Evolutionary conservation across 2,797 vertebrate species (phyloP), one percentile per base, ranked within the genome.

Genomic region (Necrosyrtes monachus): DNA sequence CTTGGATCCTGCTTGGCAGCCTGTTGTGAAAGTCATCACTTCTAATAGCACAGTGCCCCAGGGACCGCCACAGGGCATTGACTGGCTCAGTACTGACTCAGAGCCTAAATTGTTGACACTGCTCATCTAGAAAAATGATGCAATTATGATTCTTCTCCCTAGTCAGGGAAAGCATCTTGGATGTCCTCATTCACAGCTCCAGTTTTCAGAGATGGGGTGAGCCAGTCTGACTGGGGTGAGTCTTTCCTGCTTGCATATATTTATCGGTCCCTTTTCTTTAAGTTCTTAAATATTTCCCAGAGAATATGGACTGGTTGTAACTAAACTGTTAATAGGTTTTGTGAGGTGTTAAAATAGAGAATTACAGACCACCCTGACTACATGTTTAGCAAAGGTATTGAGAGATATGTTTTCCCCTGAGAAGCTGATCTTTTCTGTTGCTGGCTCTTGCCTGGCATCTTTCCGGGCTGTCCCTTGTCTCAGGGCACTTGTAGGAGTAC

Each of bases 11-110:
- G 68, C 84, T 77, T 35, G 3, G 65, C 76, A 90, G 81, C 64
- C 87, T 62, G 56, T 72, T 94, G 96, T 86, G 85, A 94, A 91
- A 96, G 62, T 92, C 94, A 85, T 95, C 91, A 78, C 62, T 91
- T 84, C 64, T 83, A 83, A 88, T 57, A 78, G 91, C 54, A 13
- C 37, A 13, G 85, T 75, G 87, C 89, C 84, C 79, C 63, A 12
- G 96, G 82, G 96, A 81, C 79, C 1, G 4, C n/a, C 0, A 8
- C 81, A 20, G 81, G 85, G 94, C 91, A 92, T 9, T 46, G 75
- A 16, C 15, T 43, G 94, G 51, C 79, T 94, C 81, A 6, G 75
- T 5, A 39, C 94, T 95, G 88, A 91, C 86, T 96, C 94, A 78
- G n/a, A 94, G 75, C 68, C 50, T 3, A 16, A 85, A 48, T 13